These are phyloP conservation scores for Epinephelus fuscoguttatus DNA, from an alignment of 2,113 vertebrate species.

Conservation along the genomic window DNA sequence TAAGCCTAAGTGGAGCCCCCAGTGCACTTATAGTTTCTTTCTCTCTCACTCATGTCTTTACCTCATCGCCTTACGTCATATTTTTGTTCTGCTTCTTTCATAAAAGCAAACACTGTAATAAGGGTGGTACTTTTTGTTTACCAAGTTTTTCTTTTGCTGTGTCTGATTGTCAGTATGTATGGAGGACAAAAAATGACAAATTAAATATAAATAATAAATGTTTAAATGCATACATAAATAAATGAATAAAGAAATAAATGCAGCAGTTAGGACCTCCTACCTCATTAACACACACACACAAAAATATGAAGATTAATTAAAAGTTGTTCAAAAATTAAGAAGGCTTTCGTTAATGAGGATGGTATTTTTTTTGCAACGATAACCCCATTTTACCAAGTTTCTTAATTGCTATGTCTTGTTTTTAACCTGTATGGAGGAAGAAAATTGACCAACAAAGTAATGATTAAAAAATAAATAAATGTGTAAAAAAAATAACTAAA, in stretches of 20 bases:
- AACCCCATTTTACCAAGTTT: background rate
- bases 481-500: too few species aligned
- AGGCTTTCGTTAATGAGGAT: background rate
- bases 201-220: too few species aligned
- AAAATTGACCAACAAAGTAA: too few species aligned
- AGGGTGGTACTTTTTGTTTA: background rate
- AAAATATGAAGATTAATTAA: too few species aligned
- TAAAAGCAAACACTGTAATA: background rate
- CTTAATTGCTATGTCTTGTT: background rate
- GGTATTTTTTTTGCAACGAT: background rate
- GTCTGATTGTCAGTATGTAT: background rate
- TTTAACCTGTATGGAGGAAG: too few species aligned
- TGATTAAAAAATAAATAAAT: too few species aligned
- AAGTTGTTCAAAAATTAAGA: too few species aligned
- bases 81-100: conserved; percentile 6
- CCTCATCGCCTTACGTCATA: conserved; percentile 7
- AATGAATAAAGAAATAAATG: too few species aligned
- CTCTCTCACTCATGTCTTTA: conserved; percentile 9
- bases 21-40: conserved; percentile 18
- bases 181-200: too few species aligned
- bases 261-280: too few species aligned
- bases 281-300: too few species aligned
- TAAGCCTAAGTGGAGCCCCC: conserved; percentile 37
- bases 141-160: background rate
- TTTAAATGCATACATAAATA: too few species aligned